Percentiles rank a stretch among this genome's conserved stretches.
Evolutionary conservation across 2,888 invertebrate species (phyloP).

Genomic region (Tenthredo mesomela): DNA sequence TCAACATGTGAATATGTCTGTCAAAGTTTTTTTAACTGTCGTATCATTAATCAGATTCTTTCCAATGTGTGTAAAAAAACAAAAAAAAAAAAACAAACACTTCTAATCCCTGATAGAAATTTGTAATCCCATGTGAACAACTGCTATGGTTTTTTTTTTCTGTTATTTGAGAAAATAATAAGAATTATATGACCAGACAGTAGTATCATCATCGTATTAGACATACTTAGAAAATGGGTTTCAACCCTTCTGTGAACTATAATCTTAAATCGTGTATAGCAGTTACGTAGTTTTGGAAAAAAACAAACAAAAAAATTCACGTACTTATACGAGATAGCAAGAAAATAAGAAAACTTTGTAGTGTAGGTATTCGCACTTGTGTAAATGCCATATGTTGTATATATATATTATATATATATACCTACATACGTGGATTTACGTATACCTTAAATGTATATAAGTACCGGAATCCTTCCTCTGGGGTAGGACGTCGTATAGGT

Average conservation of each 20-base stretch:
- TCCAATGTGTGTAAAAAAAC: background rate
- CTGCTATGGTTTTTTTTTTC: background rate
- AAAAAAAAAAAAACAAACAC: background rate
- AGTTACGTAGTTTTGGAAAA: background rate
- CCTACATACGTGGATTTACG: background rate
- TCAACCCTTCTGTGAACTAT: background rate
- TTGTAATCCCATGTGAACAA: background rate
- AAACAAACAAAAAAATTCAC: background rate
- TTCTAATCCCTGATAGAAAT: background rate
- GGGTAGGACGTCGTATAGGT: background rate
- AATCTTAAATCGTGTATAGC: background rate
- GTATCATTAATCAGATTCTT: background rate
- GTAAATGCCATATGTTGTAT: background rate
- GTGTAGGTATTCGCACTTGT: background rate
- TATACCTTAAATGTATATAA: background rate
- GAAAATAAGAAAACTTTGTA: background rate
- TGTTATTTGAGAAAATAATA: background rate
- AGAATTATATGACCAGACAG: background rate
- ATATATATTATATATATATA: background rate
- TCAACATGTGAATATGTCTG: background rate
- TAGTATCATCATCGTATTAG: background rate
- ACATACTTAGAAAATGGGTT: background rate
- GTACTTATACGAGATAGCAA: background rate
- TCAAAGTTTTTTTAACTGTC: background rate
- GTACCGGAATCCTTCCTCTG: background rate